These are phyloP conservation scores for Goniozus legneri DNA, from an alignment of 1,140 invertebrate genomes.

Conservation along the genomic window DNA sequence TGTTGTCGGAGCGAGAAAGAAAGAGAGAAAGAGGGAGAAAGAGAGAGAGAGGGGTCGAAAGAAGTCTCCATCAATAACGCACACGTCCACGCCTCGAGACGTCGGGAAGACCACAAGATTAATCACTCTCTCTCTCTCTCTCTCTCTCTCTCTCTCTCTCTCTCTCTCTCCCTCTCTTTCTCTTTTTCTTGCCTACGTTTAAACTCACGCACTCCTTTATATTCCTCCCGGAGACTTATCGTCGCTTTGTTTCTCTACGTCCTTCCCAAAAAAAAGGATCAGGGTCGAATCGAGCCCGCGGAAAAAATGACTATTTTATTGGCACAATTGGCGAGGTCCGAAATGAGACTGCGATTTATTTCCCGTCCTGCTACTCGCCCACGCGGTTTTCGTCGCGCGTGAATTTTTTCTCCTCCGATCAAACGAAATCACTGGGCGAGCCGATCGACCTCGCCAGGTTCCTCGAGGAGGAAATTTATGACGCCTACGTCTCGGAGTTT, in stretches of 20 bases:
- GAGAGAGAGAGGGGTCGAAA: slow-evolving; percentile 32
- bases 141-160: slow-evolving; percentile 16
- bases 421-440: slow-evolving; percentile 30
- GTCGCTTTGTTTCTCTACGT: slow-evolving; percentile 23
- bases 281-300: too few species aligned
- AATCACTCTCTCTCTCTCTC: slow-evolving; percentile 52
- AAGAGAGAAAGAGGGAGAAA: background rate
- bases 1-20: slow-evolving; percentile 6
- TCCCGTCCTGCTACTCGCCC: too few species aligned
- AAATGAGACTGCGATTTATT: too few species aligned
- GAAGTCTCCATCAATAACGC: slow-evolving; percentile 57
- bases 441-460: too few species aligned
- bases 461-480: too few species aligned
- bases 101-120: slow-evolving; percentile 55
- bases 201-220: background rate
- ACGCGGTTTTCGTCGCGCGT: slow-evolving; percentile 20
- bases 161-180: background rate
- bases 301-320: too few species aligned
- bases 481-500: too few species aligned
- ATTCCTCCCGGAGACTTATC: slow-evolving; percentile 7
- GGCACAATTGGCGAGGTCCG: too few species aligned
- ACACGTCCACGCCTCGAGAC: slow-evolving; percentile 52
- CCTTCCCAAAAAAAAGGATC: too few species aligned
- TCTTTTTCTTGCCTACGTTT: background rate
- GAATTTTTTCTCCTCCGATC: slow-evolving; percentile 25